Evolutionary conservation across 1,140 invertebrate species (phyloP), one percentile per base, ranked within the genome.

Genomic region (Orussus abietinus): DNA sequence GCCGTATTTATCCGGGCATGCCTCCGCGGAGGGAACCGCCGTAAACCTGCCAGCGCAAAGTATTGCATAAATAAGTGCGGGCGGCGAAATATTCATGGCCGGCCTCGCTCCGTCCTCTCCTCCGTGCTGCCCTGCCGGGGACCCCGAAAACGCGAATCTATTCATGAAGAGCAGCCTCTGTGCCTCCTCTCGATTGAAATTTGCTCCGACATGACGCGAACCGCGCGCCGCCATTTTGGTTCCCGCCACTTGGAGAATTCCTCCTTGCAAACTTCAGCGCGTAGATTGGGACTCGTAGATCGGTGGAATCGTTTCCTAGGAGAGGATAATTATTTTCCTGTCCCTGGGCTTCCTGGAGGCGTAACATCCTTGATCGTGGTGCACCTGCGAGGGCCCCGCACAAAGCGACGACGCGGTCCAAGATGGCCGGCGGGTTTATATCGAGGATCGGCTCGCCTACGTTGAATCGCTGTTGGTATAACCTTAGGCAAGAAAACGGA

Each of bases 31-130:
- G 51, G 53, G 49, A 57, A 44, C 45, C 45, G 54, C 55, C 62
- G 66, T 66, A 69, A 69, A 68, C 57, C 67, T 70, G 67, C 67
- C 67, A 69, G 63, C 61, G 62, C 67, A 70, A 70, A 70, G 67
- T 70, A 70, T 70, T 70, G 67, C 67, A 70, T 70, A 25, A 42
- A 13, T 21, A 19, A 37, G 25, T 19, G 41, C 6, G 32, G 11
- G 19, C 14, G 33, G 38, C 26, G 38, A 41, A 31, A 41, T 28
- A 32, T 14, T 36, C 34, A 36, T 36, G 34, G 34, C 34, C 18
- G 18, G 14, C 13, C 13, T 18, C 34, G 15, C 12, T 12, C 14
- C 34, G 13, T n/a, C 13, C 13, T 15, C 18, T 17, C 18, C 15
- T 17, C 18, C 32, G 12, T 43, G 17, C 11, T 25, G 3, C 31